These are phyloP conservation scores for Labrus mixtus DNA, from an alignment of 2,113 vertebrate species.

Conservation along the genomic window DNA sequence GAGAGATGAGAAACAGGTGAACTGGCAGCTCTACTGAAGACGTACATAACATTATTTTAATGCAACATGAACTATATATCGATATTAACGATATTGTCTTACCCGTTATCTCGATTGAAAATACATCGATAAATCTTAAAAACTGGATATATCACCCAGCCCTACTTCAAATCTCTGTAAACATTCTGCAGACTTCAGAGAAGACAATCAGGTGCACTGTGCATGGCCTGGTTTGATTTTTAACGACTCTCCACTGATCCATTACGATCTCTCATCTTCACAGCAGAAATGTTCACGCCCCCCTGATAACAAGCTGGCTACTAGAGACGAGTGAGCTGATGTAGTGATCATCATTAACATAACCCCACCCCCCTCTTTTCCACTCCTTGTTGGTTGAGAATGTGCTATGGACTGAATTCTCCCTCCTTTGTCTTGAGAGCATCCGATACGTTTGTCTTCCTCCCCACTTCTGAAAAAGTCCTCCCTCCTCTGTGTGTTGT, in stretches of 20 bases:
- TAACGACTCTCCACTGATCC: slow-evolving; percentile 31
- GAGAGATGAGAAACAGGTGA: too few relatives aligned
- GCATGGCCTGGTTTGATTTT: slow-evolving; percentile 62
- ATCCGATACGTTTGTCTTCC: slow-evolving; percentile 79
- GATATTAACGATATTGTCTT: too few relatives aligned
- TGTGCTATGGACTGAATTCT: slow-evolving; percentile 84
- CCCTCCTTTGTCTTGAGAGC: slow-evolving; percentile 84
- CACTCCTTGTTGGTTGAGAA: slow-evolving; percentile 74
- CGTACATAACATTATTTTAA: too few relatives aligned
- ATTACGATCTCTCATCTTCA: slow-evolving; percentile 18
- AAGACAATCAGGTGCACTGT: slow-evolving; percentile 1
- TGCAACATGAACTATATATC: too few relatives aligned
- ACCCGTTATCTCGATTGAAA: too few relatives aligned
- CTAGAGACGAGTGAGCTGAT: slow-evolving; percentile 36
- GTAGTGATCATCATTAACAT: slow-evolving; percentile 60
- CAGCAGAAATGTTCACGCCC: slow-evolving; percentile 22
- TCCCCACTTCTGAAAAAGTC: slow-evolving; percentile 66
- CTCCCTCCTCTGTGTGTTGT: slow-evolving; percentile 73
- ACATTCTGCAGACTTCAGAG: too few relatives aligned
- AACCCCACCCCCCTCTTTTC: slow-evolving; percentile 78
- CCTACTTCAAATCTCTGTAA: too few relatives aligned
- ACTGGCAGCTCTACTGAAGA: too few relatives aligned
- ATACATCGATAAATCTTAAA: too few relatives aligned
- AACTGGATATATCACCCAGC: too few relatives aligned
- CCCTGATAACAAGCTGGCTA: slow-evolving; percentile 40